These are phyloP conservation scores for Mastomys natalensis DNA, from an alignment of 2,113 vertebrate genomes.

Conservation along the genomic window DNA sequence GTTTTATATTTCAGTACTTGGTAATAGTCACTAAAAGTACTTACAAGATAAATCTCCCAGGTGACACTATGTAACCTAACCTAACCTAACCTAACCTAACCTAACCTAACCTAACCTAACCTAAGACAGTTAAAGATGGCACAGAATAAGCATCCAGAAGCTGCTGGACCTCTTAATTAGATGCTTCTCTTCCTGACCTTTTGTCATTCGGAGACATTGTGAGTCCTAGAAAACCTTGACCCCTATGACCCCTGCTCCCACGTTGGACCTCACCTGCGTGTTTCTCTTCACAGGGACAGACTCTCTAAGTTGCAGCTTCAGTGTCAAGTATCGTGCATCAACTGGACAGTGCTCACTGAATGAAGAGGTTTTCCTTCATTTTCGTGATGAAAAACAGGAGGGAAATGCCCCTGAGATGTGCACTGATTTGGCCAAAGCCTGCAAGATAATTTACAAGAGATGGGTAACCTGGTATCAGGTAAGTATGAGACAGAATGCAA, in stretches of 20 bases:
- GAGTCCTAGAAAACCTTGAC: background rate
- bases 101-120: too few species aligned
- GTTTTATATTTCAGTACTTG: background rate
- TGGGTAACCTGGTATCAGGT: background rate
- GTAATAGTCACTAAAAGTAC: background rate
- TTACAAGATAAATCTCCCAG: background rate
- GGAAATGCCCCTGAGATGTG: rapidly evolving
- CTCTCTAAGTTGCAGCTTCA: background rate
- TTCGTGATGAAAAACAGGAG: background rate
- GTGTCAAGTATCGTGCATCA: background rate
- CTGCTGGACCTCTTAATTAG: too few species aligned
- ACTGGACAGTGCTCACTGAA: background rate
- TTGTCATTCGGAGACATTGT: too few species aligned
- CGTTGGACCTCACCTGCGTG: background rate
- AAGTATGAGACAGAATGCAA: background rate
- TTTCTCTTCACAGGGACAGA: background rate
- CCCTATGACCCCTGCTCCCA: background rate
- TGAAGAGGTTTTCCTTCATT: background rate
- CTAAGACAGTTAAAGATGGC: too few species aligned
- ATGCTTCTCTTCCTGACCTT: too few species aligned
- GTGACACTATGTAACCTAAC: too few species aligned
- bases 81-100: too few species aligned
- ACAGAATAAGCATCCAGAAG: too few species aligned
- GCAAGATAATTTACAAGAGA: rapidly evolving
- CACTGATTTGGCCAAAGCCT: rapidly evolving